Percentiles rank a stretch among this genome's conserved stretches.
These are phyloP conservation scores for Brassicogethes aeneus DNA, from an alignment of 2,888 invertebrate genomes.

Conservation along the genomic window DNA sequence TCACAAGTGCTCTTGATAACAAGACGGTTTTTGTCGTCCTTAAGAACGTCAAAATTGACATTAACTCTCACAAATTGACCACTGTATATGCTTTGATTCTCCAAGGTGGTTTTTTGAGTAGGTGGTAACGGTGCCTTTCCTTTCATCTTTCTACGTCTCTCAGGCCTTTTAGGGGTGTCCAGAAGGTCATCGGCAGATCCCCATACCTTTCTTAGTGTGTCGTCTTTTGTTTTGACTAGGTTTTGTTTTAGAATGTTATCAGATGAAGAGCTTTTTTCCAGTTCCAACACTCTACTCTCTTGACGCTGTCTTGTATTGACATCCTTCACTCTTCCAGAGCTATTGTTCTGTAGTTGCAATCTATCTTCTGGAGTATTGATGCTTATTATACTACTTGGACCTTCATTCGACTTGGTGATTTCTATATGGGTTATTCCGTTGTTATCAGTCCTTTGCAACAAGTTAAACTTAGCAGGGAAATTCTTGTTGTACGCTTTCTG, in stretches of 20 bases:
- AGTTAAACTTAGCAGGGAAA: conserved; percentile 33
- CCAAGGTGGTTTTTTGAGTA: conserved; percentile 10
- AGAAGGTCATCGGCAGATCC: conserved; percentile 38
- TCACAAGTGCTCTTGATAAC: conserved; percentile 24
- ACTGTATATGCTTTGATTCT: conserved; percentile 31
- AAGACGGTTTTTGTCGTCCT: conserved; percentile 21
- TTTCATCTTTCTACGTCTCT: conserved; percentile 31
- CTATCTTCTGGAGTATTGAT: conserved; percentile 35
- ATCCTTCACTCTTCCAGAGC: conserved; percentile 17
- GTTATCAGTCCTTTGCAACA: conserved; percentile 42
- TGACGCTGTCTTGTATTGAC: conserved; percentile 23
- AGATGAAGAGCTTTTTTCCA: not conserved
- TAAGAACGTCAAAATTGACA: conserved; percentile 27
- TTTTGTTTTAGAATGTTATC: conserved; percentile 11
- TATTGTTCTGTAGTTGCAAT: conserved; percentile 13
- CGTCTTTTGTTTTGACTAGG: conserved; percentile 21
- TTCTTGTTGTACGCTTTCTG: conserved; percentile 33
- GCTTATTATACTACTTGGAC: conserved; percentile 34
- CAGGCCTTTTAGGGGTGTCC: conserved; percentile 30
- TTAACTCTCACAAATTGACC: conserved; percentile 40
- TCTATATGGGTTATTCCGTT: conserved; percentile 46
- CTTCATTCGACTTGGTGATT: conserved; percentile 29
- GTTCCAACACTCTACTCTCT: conserved; percentile 14
- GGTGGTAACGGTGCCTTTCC: conserved; percentile 32
- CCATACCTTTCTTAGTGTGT: conserved; percentile 36